phyloP scores from a whole-genome alignment of 2,888 invertebrate genomes.

The Lottia scabra region DNA sequence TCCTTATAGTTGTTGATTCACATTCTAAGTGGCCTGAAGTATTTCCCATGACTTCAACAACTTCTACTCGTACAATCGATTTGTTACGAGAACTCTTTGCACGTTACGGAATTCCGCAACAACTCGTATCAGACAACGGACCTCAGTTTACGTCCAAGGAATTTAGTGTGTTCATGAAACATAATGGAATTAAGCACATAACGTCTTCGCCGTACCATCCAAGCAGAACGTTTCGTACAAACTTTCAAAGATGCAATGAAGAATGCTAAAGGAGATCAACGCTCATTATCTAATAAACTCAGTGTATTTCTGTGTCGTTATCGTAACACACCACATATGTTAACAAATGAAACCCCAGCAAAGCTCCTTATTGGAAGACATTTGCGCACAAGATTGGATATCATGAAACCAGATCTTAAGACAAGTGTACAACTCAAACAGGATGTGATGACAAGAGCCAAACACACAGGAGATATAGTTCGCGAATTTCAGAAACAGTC shows the following conservation, averaged over 20 bases:
- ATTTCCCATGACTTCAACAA: slow-evolving; percentile 23
- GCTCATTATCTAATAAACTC: too few species aligned
- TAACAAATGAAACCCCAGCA: too few species aligned
- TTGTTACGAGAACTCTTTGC: slow-evolving; percentile 40
- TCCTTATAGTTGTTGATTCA: slow-evolving; percentile 65
- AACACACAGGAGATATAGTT: too few species aligned
- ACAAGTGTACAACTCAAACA: too few species aligned
- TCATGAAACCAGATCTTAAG: too few species aligned
- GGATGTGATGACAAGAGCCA: too few species aligned
- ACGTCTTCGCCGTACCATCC: slow-evolving; percentile 48
- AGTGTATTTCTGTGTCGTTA: too few species aligned
- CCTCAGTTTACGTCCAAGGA: slow-evolving; percentile 46
- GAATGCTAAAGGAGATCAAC: too few species aligned
- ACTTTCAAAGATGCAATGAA: not conserved
- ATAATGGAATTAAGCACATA: slow-evolving; percentile 31
- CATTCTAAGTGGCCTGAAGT: slow-evolving; percentile 69
- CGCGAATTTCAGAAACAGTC: too few species aligned
- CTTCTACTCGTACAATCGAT: slow-evolving; percentile 33
- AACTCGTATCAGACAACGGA: slow-evolving; percentile 60
- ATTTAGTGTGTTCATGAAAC: slow-evolving; percentile 42
- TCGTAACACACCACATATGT: too few species aligned
- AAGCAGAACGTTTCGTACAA: slow-evolving; percentile 37
- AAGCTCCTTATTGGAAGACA: too few species aligned
- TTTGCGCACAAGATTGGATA: too few species aligned
- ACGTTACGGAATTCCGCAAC: slow-evolving; percentile 44